Conservation (phyloP, 2,797 vertebrate species). For the Schizopygopsis malacanthus region DNA sequence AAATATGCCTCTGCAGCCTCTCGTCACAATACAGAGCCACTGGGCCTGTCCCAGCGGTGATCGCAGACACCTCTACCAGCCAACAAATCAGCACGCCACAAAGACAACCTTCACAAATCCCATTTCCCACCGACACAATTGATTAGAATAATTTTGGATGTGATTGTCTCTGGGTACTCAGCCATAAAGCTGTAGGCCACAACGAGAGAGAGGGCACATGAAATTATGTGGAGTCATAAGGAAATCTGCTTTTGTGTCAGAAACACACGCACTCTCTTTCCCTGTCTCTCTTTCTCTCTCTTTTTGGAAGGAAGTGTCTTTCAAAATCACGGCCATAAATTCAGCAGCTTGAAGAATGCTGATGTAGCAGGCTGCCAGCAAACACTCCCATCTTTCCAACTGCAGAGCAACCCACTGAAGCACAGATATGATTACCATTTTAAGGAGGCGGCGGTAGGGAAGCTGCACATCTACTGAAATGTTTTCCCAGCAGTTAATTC, state of each 20-base stretch:
- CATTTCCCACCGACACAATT: constrained; percentile 70
- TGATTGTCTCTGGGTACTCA: constrained; percentile 53
- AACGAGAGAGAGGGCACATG: constrained; percentile 17
- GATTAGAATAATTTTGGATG: constrained; percentile 58
- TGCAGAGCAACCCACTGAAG: constrained; percentile 32
- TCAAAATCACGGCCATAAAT: constrained; percentile 51
- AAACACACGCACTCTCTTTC: constrained; percentile 7
- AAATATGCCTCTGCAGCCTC: constrained; percentile 13
- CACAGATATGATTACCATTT: constrained; percentile 42
- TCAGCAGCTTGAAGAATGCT: constrained; percentile 48
- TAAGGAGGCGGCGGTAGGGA: constrained; percentile 26
- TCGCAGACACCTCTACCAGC: constrained; percentile 60
- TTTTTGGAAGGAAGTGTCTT: constrained; percentile 32
- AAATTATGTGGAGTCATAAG: constrained; percentile 36
- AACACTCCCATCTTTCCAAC: constrained; percentile 30
- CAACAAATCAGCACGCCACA: constrained; percentile 66
- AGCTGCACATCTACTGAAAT: constrained; percentile 15
- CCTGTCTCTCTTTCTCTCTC: constrained; percentile 27
- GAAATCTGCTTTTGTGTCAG: constrained; percentile 33
- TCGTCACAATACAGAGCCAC: background rate
- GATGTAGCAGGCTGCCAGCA: constrained; percentile 52
- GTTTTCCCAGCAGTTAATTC: constrained; percentile 16
- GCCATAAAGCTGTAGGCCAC: constrained; percentile 43
- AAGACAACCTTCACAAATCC: constrained; percentile 77
- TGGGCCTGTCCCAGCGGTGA: constrained; percentile 28